phyloP scores from a whole-genome alignment of 1,140 invertebrate genomes.

The Drosophila malerkotliana region DNA sequence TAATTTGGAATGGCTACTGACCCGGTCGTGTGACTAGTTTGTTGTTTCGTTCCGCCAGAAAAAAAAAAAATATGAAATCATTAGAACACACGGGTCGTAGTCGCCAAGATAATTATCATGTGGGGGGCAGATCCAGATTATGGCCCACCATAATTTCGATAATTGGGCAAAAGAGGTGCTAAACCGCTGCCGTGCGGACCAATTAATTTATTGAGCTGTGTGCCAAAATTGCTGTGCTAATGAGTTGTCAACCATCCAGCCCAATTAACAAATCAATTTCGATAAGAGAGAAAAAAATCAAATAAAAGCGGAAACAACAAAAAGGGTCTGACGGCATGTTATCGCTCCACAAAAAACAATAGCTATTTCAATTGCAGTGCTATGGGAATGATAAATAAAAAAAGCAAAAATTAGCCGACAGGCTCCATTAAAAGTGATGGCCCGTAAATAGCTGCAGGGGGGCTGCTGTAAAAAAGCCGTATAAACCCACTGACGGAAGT shows the following conservation, averaged over 20 bases:
- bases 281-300: slow-evolving; percentile 51
- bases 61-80: slow-evolving; percentile 28
- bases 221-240: slow-evolving; percentile 57
- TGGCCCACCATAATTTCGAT: slow-evolving; percentile 21
- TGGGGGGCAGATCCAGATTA: slow-evolving; percentile 16
- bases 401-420: slow-evolving; percentile 22
- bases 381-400: slow-evolving; percentile 27
- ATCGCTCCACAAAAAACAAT: slow-evolving; percentile 24
- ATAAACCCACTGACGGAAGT: slow-evolving; percentile 50
- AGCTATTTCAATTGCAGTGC: slow-evolving; percentile 23
- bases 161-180: slow-evolving; percentile 47
- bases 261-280: slow-evolving; percentile 75
- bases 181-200: slow-evolving; percentile 39
- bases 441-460: slow-evolving; percentile 18
- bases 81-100: neutral
- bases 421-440: slow-evolving; percentile 40
- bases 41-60: slow-evolving; percentile 27
- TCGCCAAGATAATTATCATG: slow-evolving; percentile 13
- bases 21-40: slow-evolving; percentile 41
- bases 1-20: slow-evolving; percentile 29
- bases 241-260: slow-evolving; percentile 57
- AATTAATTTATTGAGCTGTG: slow-evolving; percentile 46
- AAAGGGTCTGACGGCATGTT: slow-evolving; percentile 8
- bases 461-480: slow-evolving; percentile 30
- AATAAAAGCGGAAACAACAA: slow-evolving; percentile 28